A percentile compares a stretch with the other conserved stretches of the same genome.
These are phyloP conservation scores for Cynoglossus semilaevis DNA, from an alignment of 2,113 vertebrate species.

Conservation along the genomic window DNA sequence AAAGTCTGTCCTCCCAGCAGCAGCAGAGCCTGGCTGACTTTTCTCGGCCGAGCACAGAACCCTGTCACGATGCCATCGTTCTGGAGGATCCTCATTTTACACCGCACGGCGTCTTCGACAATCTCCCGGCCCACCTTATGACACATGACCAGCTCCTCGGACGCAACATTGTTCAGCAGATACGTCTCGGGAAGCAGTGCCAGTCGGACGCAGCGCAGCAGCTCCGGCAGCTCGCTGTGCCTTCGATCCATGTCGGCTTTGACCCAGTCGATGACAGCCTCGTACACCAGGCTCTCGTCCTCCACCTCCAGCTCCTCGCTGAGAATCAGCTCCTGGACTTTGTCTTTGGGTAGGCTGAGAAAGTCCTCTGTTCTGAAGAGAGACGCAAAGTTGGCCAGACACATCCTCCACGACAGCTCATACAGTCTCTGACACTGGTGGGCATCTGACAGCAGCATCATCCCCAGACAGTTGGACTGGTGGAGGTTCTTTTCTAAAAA, in stretches of 20 bases:
- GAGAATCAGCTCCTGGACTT: slow-evolving; percentile 80
- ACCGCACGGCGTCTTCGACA: slow-evolving; percentile 81
- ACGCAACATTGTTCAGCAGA: slow-evolving; percentile 76
- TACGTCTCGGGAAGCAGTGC: slow-evolving; percentile 80
- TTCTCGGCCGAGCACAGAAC: slow-evolving; percentile 81
- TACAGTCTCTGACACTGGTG: slow-evolving; percentile 81
- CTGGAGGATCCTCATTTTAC: slow-evolving; percentile 83
- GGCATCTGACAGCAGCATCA: slow-evolving; percentile 84
- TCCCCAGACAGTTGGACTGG: slow-evolving; percentile 83
- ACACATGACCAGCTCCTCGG: slow-evolving; percentile 79
- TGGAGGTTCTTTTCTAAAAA: slow-evolving; percentile 85
- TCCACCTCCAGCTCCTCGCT: slow-evolving; percentile 85
- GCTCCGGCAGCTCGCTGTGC: slow-evolving; percentile 74
- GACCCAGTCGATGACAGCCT: slow-evolving; percentile 84
- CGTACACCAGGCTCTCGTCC: slow-evolving; percentile 82
- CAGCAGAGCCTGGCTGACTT: slow-evolving; percentile 82
- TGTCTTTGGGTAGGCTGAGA: slow-evolving; percentile 78
- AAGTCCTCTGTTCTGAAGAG: slow-evolving; percentile 81
- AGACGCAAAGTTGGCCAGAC: slow-evolving; percentile 78
- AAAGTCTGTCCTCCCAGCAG: slow-evolving; percentile 84
- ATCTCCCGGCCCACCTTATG: slow-evolving; percentile 81
- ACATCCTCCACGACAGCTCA: slow-evolving; percentile 83
- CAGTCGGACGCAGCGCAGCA: slow-evolving; percentile 79
- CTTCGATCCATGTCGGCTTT: slow-evolving; percentile 75
- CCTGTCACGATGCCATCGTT: slow-evolving; percentile 83